Conservation (phyloP, 2,888 invertebrate genomes). For the Cheilosia vulpina region DNA sequence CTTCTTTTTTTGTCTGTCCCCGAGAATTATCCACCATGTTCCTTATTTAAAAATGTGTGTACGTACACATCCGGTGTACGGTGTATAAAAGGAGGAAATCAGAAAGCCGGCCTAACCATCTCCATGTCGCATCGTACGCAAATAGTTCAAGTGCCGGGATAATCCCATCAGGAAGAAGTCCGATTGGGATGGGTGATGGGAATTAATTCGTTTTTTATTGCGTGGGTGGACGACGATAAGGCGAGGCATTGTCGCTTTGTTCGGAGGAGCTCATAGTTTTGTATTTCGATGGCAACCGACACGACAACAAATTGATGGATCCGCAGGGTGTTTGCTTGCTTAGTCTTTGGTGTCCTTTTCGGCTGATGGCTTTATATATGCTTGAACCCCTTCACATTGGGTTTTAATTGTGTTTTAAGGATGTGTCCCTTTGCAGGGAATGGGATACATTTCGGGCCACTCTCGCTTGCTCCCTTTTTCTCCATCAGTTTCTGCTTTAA, state of each 20-base stretch:
- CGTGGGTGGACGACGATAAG: constrained; percentile 29
- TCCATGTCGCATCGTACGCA: constrained; percentile 45
- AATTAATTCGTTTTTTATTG: constrained; percentile 71
- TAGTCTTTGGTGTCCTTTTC: background rate
- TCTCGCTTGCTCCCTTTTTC: constrained; percentile 4
- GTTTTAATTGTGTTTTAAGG: constrained; percentile 69
- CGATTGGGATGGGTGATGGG: background rate
- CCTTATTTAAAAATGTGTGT: constrained; percentile 47
- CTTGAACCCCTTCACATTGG: constrained; percentile 41
- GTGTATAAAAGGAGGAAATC: constrained; percentile 41
- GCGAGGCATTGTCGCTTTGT: constrained; percentile 18
- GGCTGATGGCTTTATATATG: constrained; percentile 28
- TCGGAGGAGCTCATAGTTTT: constrained; percentile 28
- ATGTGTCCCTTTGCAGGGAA: constrained; percentile 57
- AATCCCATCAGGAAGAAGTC: constrained; percentile 39
- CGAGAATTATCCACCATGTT: constrained; percentile 39
- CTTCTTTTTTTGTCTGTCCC: constrained; percentile 12
- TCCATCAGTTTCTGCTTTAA: constrained; percentile 5
- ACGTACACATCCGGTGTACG: constrained; percentile 43
- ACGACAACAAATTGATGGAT: constrained; percentile 41
- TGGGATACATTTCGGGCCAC: constrained; percentile 21
- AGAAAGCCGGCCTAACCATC: constrained; percentile 38
- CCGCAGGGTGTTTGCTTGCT: constrained; percentile 20
- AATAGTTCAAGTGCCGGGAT: constrained; percentile 63
- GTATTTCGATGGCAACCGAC: constrained; percentile 35